Evolutionary conservation across 2,888 invertebrate species (phyloP), one percentile per base, ranked within the genome.

Genomic region (Cheilosia vernalis): DNA sequence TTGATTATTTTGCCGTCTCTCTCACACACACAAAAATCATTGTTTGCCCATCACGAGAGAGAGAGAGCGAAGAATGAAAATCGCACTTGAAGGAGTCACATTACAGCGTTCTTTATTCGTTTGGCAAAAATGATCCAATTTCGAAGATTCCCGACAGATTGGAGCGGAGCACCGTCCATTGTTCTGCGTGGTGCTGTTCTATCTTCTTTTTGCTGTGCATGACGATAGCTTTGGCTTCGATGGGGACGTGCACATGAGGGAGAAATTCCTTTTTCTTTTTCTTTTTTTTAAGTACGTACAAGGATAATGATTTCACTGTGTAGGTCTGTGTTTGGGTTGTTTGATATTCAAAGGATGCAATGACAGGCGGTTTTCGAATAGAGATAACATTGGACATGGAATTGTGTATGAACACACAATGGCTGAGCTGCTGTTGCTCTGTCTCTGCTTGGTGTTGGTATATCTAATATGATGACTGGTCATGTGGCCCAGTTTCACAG

Each of bases 71-170:
- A 64, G 33, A 37, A 66, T 55, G 69, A 76, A 80, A 80, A 80
- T 80, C 58, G 42, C 80, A 85, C 76, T 85, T 66, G 42, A 13
- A 70, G 61, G 76, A 81, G 76, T 85, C 81, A 66, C 76, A 81
- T 85, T 85, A 85, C 80, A 76, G 66, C 64, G 47, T 66, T 74
- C 69, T 79, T 74, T 79, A 84, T 84, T 70, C 69, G 64, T 47
- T 55, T 60, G 67, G 74, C 51, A 60, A 74, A 84, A 42, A 74
- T 79, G 74, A 76, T 84, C 84, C 79, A 70, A 84, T 76, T 84
- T 84, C 53, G 69, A 73, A 64, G 51, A 83, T 73, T 78, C 67
- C 33, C 61, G 69, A 70, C 73, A 70, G 47, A 56, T 61, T 53
- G 47, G 33, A 40, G 56, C 61, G 55, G 44, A 24, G 42, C 40